These are phyloP conservation scores for Saguinus imperator DNA, from an alignment of 2,113 vertebrate genomes.

Conservation along the genomic window DNA sequence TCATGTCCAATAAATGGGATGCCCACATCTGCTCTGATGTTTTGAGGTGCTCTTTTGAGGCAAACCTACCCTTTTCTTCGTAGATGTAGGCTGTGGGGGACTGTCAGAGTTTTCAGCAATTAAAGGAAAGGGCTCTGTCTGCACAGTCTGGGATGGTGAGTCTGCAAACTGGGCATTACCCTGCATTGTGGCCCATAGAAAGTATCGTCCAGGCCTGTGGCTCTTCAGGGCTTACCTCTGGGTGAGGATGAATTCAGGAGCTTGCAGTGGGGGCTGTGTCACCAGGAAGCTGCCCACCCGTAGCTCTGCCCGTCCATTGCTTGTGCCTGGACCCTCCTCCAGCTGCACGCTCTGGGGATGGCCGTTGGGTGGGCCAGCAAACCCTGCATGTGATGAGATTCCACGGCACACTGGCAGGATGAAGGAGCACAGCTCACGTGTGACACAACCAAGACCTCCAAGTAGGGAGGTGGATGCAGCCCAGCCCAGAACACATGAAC, in stretches of 20 bases:
- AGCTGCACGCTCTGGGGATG: neutral
- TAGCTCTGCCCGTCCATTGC: rapidly evolving
- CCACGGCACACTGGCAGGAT: neutral
- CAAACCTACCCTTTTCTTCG: neutral
- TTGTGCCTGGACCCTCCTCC: neutral
- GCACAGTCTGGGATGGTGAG: rapidly evolving
- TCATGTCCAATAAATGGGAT: neutral
- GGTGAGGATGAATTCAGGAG: neutral
- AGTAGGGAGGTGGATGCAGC: neutral
- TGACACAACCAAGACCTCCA: no score
- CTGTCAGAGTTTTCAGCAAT: neutral
- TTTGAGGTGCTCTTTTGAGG: neutral
- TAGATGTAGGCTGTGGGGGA: no score
- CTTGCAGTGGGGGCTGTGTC: neutral
- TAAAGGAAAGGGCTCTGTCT: neutral
- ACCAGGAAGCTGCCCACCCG: neutral
- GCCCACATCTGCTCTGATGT: rapidly evolving
- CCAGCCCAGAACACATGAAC: neutral
- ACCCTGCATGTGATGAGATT: neutral
- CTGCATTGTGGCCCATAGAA: rapidly evolving
- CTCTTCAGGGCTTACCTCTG: neutral
- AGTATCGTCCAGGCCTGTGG: rapidly evolving
- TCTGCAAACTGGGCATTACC: neutral
- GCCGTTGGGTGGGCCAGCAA: neutral
- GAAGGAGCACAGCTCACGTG: rapidly evolving